These are phyloP conservation scores for Hyperoplus lanceolatus DNA, from an alignment of 2,797 vertebrate genomes.

Conservation along the genomic window DNA sequence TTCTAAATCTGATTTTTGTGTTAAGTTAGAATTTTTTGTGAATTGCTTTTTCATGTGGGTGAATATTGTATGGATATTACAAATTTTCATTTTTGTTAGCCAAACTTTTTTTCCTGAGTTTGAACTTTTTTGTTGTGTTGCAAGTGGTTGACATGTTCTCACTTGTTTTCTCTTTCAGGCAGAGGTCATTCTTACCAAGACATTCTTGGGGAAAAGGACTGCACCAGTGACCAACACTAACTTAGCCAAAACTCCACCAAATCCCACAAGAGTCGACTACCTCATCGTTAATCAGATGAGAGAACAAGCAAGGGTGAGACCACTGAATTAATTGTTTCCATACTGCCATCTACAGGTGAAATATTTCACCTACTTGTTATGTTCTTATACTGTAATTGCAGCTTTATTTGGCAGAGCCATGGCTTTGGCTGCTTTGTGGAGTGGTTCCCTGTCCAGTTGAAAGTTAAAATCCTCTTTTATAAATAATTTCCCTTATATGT, in stretches of 20 bases:
- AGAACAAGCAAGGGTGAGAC: slow-evolving; percentile 92
- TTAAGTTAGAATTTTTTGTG: background rate
- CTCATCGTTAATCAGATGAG: slow-evolving; percentile 92
- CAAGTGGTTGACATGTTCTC: background rate
- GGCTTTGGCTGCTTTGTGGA: background rate
- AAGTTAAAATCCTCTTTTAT: background rate
- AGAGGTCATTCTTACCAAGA: slow-evolving; percentile 88
- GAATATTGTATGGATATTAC: too few relatives aligned
- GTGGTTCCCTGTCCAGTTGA: background rate
- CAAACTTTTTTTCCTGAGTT: too few relatives aligned
- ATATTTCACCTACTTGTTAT: slow-evolving; percentile 4
- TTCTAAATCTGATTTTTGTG: background rate
- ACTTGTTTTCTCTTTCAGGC: slow-evolving; percentile 81
- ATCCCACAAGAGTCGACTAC: slow-evolving; percentile 90
- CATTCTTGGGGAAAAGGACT: slow-evolving; percentile 87
- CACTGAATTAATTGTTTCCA: background rate
- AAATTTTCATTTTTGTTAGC: background rate
- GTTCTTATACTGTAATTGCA: background rate
- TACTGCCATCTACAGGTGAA: slow-evolving; percentile 53
- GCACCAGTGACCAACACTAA: slow-evolving; percentile 81
- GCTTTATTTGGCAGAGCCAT: background rate
- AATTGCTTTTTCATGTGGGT: background rate
- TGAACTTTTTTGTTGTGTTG: too few relatives aligned
- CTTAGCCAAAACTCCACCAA: slow-evolving; percentile 88
- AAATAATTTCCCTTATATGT: background rate